Evolutionary conservation across 1,140 invertebrate species (phyloP).

Genomic region (Drosophila ironensis): DNA sequence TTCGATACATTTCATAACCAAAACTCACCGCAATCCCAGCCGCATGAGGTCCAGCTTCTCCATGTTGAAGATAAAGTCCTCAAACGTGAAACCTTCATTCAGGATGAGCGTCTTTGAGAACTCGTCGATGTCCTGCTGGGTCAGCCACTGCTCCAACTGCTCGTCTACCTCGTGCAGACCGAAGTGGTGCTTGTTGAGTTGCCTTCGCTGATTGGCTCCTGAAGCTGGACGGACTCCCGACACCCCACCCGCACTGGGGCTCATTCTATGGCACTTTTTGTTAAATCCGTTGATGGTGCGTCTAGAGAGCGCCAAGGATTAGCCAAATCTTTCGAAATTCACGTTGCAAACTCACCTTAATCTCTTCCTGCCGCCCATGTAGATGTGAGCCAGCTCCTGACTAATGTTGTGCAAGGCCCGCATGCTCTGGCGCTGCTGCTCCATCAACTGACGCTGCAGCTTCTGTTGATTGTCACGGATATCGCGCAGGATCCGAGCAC

Average conservation of each 20-base stretch:
- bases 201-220: slow-evolving; percentile 47
- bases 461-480: slow-evolving; percentile 68
- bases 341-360: slow-evolving; percentile 36
- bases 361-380: slow-evolving; percentile 65
- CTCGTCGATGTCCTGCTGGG: slow-evolving; percentile 84
- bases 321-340: neutral
- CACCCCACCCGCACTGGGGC: slow-evolving; percentile 31
- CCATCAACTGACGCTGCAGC: slow-evolving; percentile 67
- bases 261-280: slow-evolving; percentile 77
- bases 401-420: slow-evolving; percentile 68
- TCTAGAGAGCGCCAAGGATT: slow-evolving; percentile 35
- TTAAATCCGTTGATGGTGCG: slow-evolving; percentile 75
- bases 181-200: slow-evolving; percentile 74
- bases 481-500: slow-evolving; percentile 64
- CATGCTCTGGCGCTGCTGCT: slow-evolving; percentile 79
- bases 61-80: slow-evolving; percentile 89
- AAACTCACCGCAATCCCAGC: slow-evolving; percentile 87
- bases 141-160: slow-evolving; percentile 85
- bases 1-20: neutral
- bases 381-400: slow-evolving; percentile 72
- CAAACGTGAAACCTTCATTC: slow-evolving; percentile 89
- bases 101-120: slow-evolving; percentile 85
- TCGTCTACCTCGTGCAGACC: slow-evolving; percentile 86
- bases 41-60: slow-evolving; percentile 89
- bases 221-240: slow-evolving; percentile 18